phyloP scores from a whole-genome alignment of 2,113 vertebrate genomes.

The Colaptes auratus region DNA sequence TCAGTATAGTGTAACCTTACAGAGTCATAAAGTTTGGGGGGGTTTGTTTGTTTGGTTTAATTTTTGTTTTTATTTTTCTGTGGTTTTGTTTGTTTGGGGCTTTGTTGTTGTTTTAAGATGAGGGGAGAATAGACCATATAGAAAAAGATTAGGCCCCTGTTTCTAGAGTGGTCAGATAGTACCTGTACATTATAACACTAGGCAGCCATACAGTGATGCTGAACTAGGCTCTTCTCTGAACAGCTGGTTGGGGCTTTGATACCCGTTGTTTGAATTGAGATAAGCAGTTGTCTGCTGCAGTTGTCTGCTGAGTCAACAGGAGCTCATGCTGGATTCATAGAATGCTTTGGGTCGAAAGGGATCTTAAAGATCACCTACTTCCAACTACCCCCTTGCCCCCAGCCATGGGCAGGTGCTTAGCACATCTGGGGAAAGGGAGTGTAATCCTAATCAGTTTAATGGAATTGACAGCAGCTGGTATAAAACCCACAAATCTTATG shows the following conservation, averaged over 20 bases:
- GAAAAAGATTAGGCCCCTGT: neutral
- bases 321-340: neutral
- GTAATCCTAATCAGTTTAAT: neutral
- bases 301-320: neutral
- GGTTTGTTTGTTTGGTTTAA: too few relatives aligned
- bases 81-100: too few relatives aligned
- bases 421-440: neutral
- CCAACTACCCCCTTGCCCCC: too few relatives aligned
- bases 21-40: neutral
- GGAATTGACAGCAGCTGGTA: neutral
- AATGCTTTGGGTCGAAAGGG: too few relatives aligned
- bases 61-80: too few relatives aligned
- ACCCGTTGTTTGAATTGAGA: neutral
- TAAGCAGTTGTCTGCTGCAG: neutral
- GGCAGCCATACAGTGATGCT: neutral
- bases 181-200: neutral
- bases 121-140: neutral
- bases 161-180: neutral
- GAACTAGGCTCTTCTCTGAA: neutral
- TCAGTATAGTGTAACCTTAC: neutral
- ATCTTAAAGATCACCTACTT: too few relatives aligned
- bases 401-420: neutral
- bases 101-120: neutral
- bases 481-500: neutral
- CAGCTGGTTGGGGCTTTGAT: neutral